Evolutionary conservation across 2,113 vertebrate species (phyloP), one percentile per base, ranked within the genome.

Genomic region (Cryptoleucopteryx plumbea): DNA sequence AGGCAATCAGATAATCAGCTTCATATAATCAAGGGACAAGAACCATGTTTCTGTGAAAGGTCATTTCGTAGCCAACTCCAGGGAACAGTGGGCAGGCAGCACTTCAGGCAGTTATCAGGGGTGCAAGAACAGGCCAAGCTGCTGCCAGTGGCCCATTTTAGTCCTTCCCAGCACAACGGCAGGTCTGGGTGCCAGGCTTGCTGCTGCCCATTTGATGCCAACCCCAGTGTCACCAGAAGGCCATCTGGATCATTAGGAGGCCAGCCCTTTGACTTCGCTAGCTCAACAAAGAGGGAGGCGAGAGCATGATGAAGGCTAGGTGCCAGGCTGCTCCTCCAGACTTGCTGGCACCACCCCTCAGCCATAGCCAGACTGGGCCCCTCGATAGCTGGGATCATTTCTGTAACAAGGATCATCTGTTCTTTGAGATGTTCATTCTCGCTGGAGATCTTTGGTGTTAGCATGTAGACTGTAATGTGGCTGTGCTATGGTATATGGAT

Each of bases 181-280:
- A 77, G 36, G 58, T 78, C 63, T 96, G 83, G 96, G 63, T 67
- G 55, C 68, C 0, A 21, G 55, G 59, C 55, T 88, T 53, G 62
- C 67, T 83, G 82, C 86, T 94, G 42, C 53, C 40, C 23, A 2
- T 77, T 62, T 73, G 72, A 26, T 93, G 88, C 91, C 95, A 95
- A 26, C 13, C 36, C 11, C 40, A 9, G 86, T 81, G 94, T 91
- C 93, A 93, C 36, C 63, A 70, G 50, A 45, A 92, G 86, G 95
- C 53, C 83, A 70, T 73, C 59, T 48, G 63, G 72, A 90, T 94
- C 91, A 58, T 94, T 96, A 95, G 93, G 91, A 88, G 32, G 80
- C 75, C 45, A 78, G 50, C 63, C 72, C 83, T 92, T 88, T 94
- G 88, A 88, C 88, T 95, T 86, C 0, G 0, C 17, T 17, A 5